These are phyloP conservation scores for Ascidia mentula DNA, from an alignment of 23 tunicate genomes.

Conservation along the genomic window DNA sequence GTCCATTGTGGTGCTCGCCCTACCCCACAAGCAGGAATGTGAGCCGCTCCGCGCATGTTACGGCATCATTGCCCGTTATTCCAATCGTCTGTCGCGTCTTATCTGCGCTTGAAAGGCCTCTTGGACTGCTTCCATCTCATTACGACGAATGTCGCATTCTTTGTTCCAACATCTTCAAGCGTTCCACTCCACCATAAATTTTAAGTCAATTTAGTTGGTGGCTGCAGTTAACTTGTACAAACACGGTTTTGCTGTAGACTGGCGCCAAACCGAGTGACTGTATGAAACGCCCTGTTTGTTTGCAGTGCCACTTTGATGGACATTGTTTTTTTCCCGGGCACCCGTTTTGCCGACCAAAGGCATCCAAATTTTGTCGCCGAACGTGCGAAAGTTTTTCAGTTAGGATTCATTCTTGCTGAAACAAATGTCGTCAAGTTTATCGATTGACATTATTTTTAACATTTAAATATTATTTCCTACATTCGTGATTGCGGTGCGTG, in stretches of 20 bases:
- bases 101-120: background rate
- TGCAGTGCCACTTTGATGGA: slow-evolving; percentile 9
- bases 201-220: background rate
- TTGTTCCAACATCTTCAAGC: background rate
- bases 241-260: slow-evolving; percentile 4
- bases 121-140: background rate
- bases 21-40: slow-evolving; percentile 1
- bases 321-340: no score
- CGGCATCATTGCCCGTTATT: slow-evolving; percentile 1
- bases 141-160: background rate
- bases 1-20: background rate
- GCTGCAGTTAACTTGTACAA: slow-evolving; percentile 7
- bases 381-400: no score
- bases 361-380: no score
- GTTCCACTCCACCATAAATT: background rate
- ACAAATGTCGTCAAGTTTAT: no score
- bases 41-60: background rate
- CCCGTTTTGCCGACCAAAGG: no score
- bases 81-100: background rate
- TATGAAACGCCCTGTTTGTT: slow-evolving; percentile 11
- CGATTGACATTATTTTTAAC: no score
- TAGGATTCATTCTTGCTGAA: no score
- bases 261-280: background rate
- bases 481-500: no score
- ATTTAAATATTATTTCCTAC: no score